Conservation (phyloP, 2,888 invertebrate genomes). For the Scelioninae gen. 2 region DNA sequence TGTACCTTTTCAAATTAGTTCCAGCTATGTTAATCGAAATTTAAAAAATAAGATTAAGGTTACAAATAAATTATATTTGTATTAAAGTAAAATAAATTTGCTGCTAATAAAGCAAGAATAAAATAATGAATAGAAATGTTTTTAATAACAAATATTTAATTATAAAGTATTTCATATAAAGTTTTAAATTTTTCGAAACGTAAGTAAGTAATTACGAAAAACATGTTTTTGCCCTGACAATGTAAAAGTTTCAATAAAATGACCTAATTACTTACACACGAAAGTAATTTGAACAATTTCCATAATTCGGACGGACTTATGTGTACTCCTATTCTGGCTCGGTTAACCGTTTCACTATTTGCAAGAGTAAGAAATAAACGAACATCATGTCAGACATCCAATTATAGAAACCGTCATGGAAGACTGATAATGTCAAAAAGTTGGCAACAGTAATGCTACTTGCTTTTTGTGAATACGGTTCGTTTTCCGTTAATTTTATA, state of each 20-base stretch:
- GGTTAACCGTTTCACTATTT: conserved; percentile 31
- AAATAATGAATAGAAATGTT: too few relatives aligned
- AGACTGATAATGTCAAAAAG: conserved; percentile 26
- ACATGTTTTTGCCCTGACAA: too few relatives aligned
- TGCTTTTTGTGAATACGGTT: conserved; percentile 8
- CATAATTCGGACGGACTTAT: conserved; percentile 13
- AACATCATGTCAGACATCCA: conserved; percentile 16
- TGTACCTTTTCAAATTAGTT: too few relatives aligned
- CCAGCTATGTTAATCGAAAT: too few relatives aligned
- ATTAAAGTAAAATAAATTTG: too few relatives aligned
- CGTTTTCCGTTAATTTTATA: not conserved
- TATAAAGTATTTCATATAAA: too few relatives aligned
- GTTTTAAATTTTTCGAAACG: too few relatives aligned
- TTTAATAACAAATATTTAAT: too few relatives aligned
- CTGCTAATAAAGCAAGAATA: too few relatives aligned
- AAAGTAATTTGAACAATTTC: not conserved
- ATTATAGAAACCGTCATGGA: conserved; percentile 26
- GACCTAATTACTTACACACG: not conserved
- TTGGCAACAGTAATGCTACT: conserved; percentile 6
- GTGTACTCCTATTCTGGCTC: conserved; percentile 2
- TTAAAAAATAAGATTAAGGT: too few relatives aligned
- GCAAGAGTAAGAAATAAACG: conserved; percentile 19
- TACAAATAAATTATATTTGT: too few relatives aligned
- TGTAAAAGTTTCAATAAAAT: not conserved
- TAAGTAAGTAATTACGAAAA: too few relatives aligned